Percentiles rank a stretch among this genome's conserved stretches.
phyloP scores from a whole-genome alignment of 2,113 vertebrate genomes.

The Nipponia nippon region DNA sequence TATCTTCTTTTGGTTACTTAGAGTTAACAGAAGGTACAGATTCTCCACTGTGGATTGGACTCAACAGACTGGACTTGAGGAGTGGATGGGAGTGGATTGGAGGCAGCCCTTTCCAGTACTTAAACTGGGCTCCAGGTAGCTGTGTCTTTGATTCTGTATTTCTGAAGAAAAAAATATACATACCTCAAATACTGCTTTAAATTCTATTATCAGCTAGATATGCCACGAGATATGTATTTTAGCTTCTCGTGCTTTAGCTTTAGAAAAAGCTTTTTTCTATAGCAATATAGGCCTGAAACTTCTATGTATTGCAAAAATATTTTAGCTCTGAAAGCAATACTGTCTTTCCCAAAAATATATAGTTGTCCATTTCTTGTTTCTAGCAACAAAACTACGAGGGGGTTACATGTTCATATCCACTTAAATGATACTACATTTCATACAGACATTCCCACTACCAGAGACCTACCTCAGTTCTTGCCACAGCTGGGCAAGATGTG shows the following conservation, averaged over 20 bases:
- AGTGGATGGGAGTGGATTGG: conserved; percentile 91
- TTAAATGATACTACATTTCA: not conserved
- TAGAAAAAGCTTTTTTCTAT: not conserved
- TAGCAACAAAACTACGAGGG: not conserved
- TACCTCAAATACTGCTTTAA: not conserved
- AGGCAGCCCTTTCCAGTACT: conserved; percentile 84
- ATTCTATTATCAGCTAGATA: not conserved
- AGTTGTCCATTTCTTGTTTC: not conserved
- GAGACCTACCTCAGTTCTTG: not conserved
- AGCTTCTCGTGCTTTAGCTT: not conserved
- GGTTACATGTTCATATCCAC: not conserved
- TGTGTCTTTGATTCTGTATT: not conserved
- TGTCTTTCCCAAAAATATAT: not conserved
- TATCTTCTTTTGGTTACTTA: not conserved
- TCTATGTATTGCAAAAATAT: not conserved
- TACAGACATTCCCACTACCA: not conserved
- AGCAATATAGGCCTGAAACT: not conserved
- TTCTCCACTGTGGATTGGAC: conserved; percentile 86
- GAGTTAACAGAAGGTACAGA: conserved; percentile 77
- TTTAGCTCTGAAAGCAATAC: not conserved
- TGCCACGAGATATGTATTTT: not conserved
- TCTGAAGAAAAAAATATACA: not conserved
- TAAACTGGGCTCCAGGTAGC: conserved; percentile 94
- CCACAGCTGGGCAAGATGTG: not conserved
- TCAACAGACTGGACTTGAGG: conserved; percentile 85